These are phyloP conservation scores for Campoletis sonorensis DNA, from an alignment of 1,140 invertebrate genomes.

Conservation along the genomic window DNA sequence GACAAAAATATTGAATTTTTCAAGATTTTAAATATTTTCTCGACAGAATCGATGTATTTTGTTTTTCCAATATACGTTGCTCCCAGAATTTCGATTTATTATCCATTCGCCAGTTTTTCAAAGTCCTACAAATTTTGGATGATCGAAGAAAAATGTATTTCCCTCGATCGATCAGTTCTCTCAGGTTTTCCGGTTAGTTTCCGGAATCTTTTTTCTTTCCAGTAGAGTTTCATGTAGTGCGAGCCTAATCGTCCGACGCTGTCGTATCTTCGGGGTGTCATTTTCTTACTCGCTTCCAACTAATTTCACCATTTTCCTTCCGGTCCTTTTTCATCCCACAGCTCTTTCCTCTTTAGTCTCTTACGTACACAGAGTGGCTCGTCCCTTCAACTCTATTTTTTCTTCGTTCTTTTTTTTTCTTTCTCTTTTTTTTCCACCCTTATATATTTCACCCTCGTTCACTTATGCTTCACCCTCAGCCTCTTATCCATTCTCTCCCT, in stretches of 20 bases:
- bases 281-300: constrained; percentile 7
- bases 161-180: neutral
- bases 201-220: neutral
- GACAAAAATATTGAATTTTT: too few relatives aligned
- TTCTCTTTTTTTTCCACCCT: neutral
- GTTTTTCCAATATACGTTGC: too few relatives aligned
- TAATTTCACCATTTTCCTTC: constrained; percentile 27
- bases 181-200: too few relatives aligned
- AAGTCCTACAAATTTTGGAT: neutral
- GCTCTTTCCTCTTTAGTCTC: neutral
- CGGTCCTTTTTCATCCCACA: neutral
- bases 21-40: too few relatives aligned
- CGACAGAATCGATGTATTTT: too few relatives aligned
- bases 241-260: neutral
- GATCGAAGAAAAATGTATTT: neutral
- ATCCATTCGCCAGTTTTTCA: neutral
- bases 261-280: neutral
- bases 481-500: neutral
- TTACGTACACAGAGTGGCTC: too few relatives aligned
- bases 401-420: too few relatives aligned
- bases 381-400: neutral
- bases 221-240: neutral
- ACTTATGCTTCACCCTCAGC: neutral
- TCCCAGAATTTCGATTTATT: neutral
- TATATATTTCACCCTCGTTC: neutral